Percentiles rank a stretch among this genome's conserved stretches.
Evolutionary conservation across 1,140 invertebrate genomes (phyloP).

Genomic region (Oedothorax gibbosus): DNA sequence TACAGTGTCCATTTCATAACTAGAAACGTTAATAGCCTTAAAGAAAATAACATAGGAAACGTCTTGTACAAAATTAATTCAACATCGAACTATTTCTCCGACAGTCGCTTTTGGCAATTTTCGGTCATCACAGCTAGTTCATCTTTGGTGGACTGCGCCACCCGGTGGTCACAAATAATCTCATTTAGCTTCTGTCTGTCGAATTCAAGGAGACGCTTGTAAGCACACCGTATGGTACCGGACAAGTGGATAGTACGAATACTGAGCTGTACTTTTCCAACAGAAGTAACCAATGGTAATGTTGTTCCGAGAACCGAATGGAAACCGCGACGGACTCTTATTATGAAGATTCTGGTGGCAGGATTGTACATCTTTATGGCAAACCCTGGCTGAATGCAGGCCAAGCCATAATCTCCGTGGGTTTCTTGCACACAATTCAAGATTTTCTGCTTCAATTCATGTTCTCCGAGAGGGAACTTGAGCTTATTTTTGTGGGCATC

Average conservation of each 20-base stretch:
- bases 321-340: constrained; percentile 10
- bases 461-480: constrained; percentile 22
- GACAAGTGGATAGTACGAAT: constrained; percentile 36
- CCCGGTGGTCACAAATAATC: not conserved
- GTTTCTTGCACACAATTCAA: constrained; percentile 11
- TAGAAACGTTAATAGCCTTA: too few relatives aligned
- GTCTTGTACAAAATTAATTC: too few relatives aligned
- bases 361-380: constrained; percentile 48
- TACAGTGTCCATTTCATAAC: too few relatives aligned
- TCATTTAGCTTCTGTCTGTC: constrained; percentile 38
- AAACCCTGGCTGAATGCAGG: constrained; percentile 29
- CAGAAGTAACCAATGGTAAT: constrained; percentile 19
- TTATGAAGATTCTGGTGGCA: constrained; percentile 33
- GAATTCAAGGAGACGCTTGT: constrained; percentile 33
- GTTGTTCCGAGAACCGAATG: constrained; percentile 25
- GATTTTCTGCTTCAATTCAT: constrained; percentile 18
- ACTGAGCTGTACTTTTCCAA: constrained; percentile 4
- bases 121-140: not conserved
- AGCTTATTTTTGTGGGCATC: not conserved
- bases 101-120: not conserved
- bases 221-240: constrained; percentile 44
- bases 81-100: not conserved
- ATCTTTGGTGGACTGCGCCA: not conserved
- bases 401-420: constrained; percentile 51
- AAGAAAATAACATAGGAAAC: too few relatives aligned